Base-by-base conservation (phyloP, 2,113 vertebrate species). In the Dolichallabes microphthalmus region DNA sequence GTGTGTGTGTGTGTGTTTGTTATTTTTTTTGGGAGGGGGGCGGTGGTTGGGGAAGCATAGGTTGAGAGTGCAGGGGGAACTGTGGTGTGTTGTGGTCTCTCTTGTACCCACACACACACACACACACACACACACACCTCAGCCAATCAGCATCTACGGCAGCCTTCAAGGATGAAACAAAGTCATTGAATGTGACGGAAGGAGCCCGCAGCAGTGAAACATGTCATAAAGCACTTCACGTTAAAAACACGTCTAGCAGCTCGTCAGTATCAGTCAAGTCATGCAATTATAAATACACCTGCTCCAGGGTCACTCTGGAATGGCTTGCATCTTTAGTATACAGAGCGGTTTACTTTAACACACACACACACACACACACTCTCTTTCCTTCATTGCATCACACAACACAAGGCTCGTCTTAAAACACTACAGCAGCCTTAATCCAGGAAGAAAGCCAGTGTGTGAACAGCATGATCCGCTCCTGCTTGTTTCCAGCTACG, bases 111-210 rank as follows among this genome's bases (percentile, higher is more conserved):
- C 64, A 66, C 64, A 68, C 27, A 63, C 63, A 19, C 64, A 69
- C 68, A 69, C 68, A 69, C 6, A 32, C 69, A 45, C 69, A 73
- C 69, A 74, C 45, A 74, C 22, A 52, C 4, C 84, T 86, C 25
- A 89, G 87, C 92, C 89, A 91, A 93, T 93, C 82, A 60, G 39
- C 1, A 60, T 71, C 88, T 89, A 90, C 86, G 39, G 85, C 88
- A 89, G 87, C 86, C 89, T 93, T 93, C 92, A 94, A 94, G 92
- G 93, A 91, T 92, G 87, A 89, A 90, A 45, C 85, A 88, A 86
- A 89, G 88, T 91, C 91, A 90, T 85, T 92, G 86, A 88, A 85
- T 87, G 90, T 91, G 91, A 93, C 92, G 93, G 86, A 75, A 80
- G 45, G 88, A 90, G 84, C 88, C 88, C 74, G 86, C 80, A 83